Evolutionary conservation across 2,113 vertebrate species (phyloP), one percentile per base, ranked within the genome.

Genomic region (Lota lota): DNA sequence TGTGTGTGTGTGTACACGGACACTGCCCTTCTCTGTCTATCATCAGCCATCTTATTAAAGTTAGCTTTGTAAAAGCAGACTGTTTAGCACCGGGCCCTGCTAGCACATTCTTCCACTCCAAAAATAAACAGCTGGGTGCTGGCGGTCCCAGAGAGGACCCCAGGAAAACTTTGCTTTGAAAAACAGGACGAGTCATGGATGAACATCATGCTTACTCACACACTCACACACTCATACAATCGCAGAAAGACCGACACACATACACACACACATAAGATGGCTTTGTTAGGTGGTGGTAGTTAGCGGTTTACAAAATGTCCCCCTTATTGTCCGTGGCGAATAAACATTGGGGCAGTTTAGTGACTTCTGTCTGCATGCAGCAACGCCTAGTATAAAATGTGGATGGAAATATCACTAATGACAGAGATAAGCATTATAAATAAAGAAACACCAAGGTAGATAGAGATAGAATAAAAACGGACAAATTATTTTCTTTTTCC

Each of bases 41-140:
- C 85, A 89, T 70, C 83, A 72, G 74, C 24, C 74, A 40, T 82
- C 83, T 86, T 88, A 90, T 90, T 89, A 88, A 90, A 88, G 83
- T 83, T 83, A 78, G 79, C 70, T 83, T 84, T 82, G 79, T 74
- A 82, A 89, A 88, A 77, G 77, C 81, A 66, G 86, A 84, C 74
- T 67, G 68, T 84, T 84, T 74, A 83, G 74, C 81, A 75, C 61
- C 69, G 16, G 14, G 22, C 64, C 66, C 61, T 22, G 76, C 66
- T 61, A 58, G 58, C 67, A 77, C 65, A 84, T 86, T 83, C 78
- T 81, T 81, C 64, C 67, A 64, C 69, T 72, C 22, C 22, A 61
- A 66, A 72, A 87, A 88, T 83, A 85, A 91, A 87, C 80, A 76
- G 79, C 74, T 61, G 75, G 73, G 78, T 66, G 53, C 50, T 57